These are phyloP conservation scores for Spheniscus mendiculus DNA, from an alignment of 2,113 vertebrate species.

Conservation along the genomic window DNA sequence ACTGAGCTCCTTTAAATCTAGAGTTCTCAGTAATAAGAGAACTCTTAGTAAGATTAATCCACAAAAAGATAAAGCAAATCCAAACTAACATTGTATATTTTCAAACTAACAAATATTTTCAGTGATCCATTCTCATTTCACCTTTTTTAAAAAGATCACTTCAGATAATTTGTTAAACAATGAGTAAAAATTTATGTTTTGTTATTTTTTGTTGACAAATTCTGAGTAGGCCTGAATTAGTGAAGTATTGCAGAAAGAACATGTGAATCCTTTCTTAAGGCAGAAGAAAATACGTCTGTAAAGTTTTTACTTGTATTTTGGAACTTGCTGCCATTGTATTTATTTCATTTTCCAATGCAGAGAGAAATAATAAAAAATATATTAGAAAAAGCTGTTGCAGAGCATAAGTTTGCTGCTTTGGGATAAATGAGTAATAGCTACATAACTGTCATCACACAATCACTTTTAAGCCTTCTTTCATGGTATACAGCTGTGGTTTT, in stretches of 20 bases:
- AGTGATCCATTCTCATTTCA: neutral
- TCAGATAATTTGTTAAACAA: neutral
- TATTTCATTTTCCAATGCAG: neutral
- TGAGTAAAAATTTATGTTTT: neutral
- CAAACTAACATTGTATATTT: neutral
- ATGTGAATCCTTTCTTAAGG: neutral
- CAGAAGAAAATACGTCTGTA: neutral
- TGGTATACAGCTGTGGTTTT: neutral
- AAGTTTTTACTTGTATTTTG: neutral
- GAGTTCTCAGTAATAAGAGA: neutral
- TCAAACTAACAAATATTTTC: neutral
- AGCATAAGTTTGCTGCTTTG: neutral
- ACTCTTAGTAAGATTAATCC: neutral
- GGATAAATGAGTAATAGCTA: constrained; percentile 33
- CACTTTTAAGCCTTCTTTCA: constrained; percentile 31
- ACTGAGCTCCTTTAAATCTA: neutral
- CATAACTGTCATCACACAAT: constrained; percentile 45
- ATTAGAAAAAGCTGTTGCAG: constrained; percentile 33
- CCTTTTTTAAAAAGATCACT: neutral
- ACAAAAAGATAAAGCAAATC: neutral
- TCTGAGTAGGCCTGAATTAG: neutral
- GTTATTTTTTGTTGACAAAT: neutral
- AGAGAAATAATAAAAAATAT: neutral
- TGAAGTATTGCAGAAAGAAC: neutral
- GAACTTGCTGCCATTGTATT: neutral